A percentile compares a stretch with the other conserved stretches of the same genome.
phyloP scores from a whole-genome alignment of 2,113 vertebrate genomes.

The Microcebus ravelobensis region DNA sequence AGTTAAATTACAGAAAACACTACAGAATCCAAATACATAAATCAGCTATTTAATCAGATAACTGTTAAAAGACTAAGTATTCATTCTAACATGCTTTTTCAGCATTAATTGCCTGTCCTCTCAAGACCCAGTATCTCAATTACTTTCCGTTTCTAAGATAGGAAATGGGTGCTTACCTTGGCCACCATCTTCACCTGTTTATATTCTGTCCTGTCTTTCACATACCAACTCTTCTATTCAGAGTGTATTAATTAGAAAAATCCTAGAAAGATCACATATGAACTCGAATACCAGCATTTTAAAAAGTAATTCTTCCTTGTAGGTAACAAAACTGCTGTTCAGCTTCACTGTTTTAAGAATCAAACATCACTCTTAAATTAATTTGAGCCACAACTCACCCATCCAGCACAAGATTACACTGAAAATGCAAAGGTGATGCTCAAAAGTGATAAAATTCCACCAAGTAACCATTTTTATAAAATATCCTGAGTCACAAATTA shows the following conservation, averaged over 20 bases:
- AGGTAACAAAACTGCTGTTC: not conserved
- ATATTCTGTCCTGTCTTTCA: not conserved
- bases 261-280: not conserved
- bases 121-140: not conserved
- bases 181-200: not conserved
- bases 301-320: not conserved
- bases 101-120: not conserved
- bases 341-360: not conserved
- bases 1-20: constrained; percentile 1
- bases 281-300: not conserved
- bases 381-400: not conserved
- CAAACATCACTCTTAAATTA: not conserved
- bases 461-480: constrained; percentile 7
- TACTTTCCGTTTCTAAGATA: not conserved
- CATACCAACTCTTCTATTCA: not conserved
- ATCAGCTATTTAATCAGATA: not conserved
- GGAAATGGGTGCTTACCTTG: not conserved
- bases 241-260: not conserved
- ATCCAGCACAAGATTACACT: not conserved
- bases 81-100: constrained; percentile 6
- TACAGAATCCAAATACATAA: not conserved
- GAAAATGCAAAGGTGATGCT: constrained; percentile 44
- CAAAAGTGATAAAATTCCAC: not conserved
- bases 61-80: not conserved
- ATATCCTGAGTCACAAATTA: constrained; percentile 45